Base-by-base conservation (phyloP, 1,140 invertebrate genomes). In the Pogonomyrmex californicus region DNA sequence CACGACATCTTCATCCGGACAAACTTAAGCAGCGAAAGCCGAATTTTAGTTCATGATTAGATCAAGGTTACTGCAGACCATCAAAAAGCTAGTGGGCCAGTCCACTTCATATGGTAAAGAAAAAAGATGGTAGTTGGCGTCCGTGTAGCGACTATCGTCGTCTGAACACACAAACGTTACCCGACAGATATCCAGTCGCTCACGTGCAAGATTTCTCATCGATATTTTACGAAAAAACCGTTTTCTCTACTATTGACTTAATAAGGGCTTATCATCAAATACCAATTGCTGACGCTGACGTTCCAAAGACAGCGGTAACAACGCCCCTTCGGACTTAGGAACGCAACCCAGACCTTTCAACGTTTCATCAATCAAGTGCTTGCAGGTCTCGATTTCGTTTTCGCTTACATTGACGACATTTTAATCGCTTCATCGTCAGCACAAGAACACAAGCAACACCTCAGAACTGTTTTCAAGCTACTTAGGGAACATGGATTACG, bases 111-210 rank as follows among this genome's bases (percentile, higher is more conserved):
- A 1, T 70, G 9, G 49, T 81, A 0, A 30, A 49, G 23, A 81
- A 68, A 30, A 56, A 81, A n/a, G 3, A 44, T 4, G 49, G 49
- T 0, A 38, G 1, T 10, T 79, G 76, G 62, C 4, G 76, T 14
- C 38, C 47, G 0, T 81, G 77, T 4, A 36, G 49, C 0, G 58
- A 88, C 30, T 88, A 76, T n/a, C 76, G 60, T n/a, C 36, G n/a
- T 2, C 6, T 79, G 3, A 79, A 79, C 14, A 44, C 58, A 2
- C 23, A 41, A 14, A 79, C 76, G 0, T 7, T 63, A 23, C 76
- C 76, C 0, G 17, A 65, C 3, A 17, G 44, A 38, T 81, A 65
- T 14, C n/a, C 63, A 10, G 56, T 66, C 33, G 4, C 47, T 0
- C 63, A 54, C 4, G 6, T 51, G 0, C 30, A 70, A 5, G 77